Base-by-base conservation (phyloP, 2,797 vertebrate genomes). In the Anas capensis region DNA sequence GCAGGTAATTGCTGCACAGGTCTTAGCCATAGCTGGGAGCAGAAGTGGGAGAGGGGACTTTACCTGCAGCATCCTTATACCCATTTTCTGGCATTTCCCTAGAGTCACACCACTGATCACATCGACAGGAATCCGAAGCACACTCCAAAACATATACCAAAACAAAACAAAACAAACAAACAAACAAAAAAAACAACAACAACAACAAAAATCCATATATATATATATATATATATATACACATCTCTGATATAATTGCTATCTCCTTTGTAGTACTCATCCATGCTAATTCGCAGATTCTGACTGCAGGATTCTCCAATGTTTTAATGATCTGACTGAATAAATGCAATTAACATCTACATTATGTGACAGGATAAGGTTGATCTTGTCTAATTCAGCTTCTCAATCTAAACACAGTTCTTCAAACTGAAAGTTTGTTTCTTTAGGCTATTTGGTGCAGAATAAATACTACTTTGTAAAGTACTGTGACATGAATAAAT, bases 271-370 rank as follows among this genome's bases (percentile, higher is more conserved):
- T 60, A 64, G 38, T 60, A 60, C 17, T 64, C 21, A 73, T 31
- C 27, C 56, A 21, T 73, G 34, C 40, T 36, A 82, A 62, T 73
- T 88, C 10, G 4, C 14, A 64, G 66, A 68, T 88, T 82, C 17
- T 7, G 5, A 17, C 40, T 56, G 57, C 34, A 72, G 49, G 36
- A 80, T 92, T 83, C 65, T 75, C 44, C n/a, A 44, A 2, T 17
- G 27, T 57, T 79, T 71, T 79, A 90, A 95, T n/a, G 79, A 82
- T 33, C 46, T 36, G 49, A 56, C 58, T n/a, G 49, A 87, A 91
- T 51, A 91, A 90, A 90, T 44, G 27, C 58, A 87, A 81, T 91
- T 93, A 91, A 81, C 11, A 40, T 64, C 34, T 26, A 53, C 49
- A 89, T 91, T 42, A 57, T 31, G 13, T 0, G 0, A 82, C 57